These are phyloP conservation scores for Drosophila micromelanica DNA, from an alignment of 1,140 invertebrate genomes.

Conservation along the genomic window DNA sequence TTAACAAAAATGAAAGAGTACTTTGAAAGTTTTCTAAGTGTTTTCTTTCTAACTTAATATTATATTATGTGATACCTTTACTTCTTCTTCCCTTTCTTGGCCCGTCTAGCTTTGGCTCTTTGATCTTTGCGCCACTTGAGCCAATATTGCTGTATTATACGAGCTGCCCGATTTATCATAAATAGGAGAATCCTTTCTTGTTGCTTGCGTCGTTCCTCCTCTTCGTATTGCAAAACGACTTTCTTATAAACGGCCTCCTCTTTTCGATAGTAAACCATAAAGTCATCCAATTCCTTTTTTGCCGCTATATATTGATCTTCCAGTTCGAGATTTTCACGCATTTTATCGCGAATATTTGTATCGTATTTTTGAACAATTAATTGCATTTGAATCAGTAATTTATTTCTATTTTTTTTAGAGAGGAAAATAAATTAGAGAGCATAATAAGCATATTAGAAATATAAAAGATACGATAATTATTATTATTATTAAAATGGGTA, in stretches of 20 bases:
- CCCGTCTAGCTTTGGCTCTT: conserved; percentile 36
- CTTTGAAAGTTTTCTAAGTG: no score
- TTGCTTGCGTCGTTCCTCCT: conserved; percentile 56
- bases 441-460: not conserved
- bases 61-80: conserved; percentile 1
- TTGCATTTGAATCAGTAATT: conserved; percentile 54
- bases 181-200: conserved; percentile 60
- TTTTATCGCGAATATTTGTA: conserved; percentile 38
- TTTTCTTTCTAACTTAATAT: no score
- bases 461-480: not conserved
- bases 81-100: conserved; percentile 56
- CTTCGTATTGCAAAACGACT: conserved; percentile 57
- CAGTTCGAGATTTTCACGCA: conserved; percentile 51
- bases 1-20: no score
- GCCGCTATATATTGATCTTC: conserved; percentile 53
- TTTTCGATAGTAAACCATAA: conserved; percentile 51
- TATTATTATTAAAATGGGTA: no score
- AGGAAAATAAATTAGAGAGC: not conserved
- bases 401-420: conserved; percentile 38
- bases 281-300: conserved; percentile 52
- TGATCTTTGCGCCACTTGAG: conserved; percentile 66
- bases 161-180: conserved; percentile 73
- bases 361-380: conserved; percentile 51
- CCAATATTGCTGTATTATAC: conserved; percentile 66
- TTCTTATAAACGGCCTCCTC: conserved; percentile 60